Base-by-base conservation (phyloP, 1,140 invertebrate genomes). In the Rhizoglyphus robini region DNA sequence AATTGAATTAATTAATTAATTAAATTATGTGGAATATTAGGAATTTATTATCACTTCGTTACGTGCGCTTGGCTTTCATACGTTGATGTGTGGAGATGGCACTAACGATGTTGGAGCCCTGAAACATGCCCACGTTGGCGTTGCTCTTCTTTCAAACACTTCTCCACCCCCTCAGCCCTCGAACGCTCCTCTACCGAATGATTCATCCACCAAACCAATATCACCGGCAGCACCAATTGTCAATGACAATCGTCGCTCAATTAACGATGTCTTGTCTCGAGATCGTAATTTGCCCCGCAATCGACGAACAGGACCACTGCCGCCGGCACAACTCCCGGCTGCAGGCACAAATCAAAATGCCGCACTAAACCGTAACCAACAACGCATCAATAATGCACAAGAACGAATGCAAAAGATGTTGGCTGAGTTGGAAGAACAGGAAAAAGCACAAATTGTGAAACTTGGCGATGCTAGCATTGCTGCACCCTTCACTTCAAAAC, bases 41-140 rank as follows among this genome's bases (percentile, higher is more conserved):
- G 96, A 99, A 78, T 87, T 86, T 75, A 88, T 97, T 1, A 88
- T 99, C 41, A 87, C 90, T 1, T 83, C 85, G 11, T 76, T 98
- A 31, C 96, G 96, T 76, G 79, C 83, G 31, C 74, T 92, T 1
- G 96, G 96, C 25, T 95, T 84, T 73, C 82, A 82, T 2, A 96
- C 94, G 0, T 76, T 99, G 0, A 99, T 99, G 96, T 99, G 96
- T 76, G 96, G 96, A n/a, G 96, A 99, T 81, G 96, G 96, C 67
- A 99, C 96, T 1, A 99, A 99, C 78, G 96, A 99, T 80, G 96
- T 99, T 29, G 96, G 96, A n/a, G 96, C 96, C 27, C 79, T 99
- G 11, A 99, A 99, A 81, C 96, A 99, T 79, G 92, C 96, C 38
- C 84, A 96, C 78, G 90, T 96, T 74, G 92, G 91, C 84, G 66